These are phyloP conservation scores for Nycticryphes semicollaris DNA, from an alignment of 2,113 vertebrate species.

Conservation along the genomic window DNA sequence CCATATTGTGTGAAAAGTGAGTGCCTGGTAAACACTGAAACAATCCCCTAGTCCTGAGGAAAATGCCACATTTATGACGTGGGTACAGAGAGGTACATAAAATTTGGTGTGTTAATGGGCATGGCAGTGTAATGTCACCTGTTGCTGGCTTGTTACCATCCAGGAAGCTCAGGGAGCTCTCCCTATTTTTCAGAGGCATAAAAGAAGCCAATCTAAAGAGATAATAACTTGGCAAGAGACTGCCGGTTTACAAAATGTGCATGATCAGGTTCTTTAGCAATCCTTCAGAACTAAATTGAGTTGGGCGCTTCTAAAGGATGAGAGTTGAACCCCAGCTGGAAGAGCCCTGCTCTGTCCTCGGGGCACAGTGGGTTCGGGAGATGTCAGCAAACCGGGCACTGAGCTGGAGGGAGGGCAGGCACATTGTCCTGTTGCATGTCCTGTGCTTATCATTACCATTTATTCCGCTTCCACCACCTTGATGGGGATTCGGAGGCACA, in stretches of 20 bases:
- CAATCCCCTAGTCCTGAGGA: not conserved
- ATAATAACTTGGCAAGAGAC: not conserved
- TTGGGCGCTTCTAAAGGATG: not conserved
- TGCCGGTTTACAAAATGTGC: not conserved
- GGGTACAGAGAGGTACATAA: not conserved
- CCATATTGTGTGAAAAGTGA: not conserved
- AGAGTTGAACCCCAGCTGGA: not conserved
- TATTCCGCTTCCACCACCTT: not conserved
- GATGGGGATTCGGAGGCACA: not conserved
- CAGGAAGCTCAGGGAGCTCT: not conserved
- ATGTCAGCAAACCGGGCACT: not conserved
- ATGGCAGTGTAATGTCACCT: not conserved
- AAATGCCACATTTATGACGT: not conserved
- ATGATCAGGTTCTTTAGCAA: not conserved
- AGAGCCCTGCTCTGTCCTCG: rapidly evolving
- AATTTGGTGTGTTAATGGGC: not conserved
- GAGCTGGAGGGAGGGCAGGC: not conserved
- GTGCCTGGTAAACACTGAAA: not conserved
- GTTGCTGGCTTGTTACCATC: not conserved
- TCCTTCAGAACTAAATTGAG: not conserved
- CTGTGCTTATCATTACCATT: not conserved
- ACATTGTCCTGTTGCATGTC: not conserved
- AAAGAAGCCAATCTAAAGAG: not conserved
- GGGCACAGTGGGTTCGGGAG: not conserved
- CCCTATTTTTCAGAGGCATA: not conserved